Conservation (phyloP, 2,113 vertebrate species). For the Alethe diademata region DNA sequence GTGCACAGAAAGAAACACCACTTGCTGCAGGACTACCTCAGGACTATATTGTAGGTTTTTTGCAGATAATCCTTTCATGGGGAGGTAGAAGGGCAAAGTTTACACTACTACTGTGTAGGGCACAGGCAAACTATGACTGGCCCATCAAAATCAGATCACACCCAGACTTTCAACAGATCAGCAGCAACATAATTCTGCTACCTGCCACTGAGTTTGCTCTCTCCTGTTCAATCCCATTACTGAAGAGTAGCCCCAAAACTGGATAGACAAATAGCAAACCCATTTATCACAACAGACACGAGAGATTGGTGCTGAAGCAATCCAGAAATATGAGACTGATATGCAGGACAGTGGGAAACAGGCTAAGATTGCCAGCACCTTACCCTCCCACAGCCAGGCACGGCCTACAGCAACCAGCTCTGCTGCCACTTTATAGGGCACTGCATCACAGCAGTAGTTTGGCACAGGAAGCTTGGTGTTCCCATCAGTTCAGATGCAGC, state of each 20-base stretch:
- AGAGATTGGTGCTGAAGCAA: neutral
- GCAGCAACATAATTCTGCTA: neutral
- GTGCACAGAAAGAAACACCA: neutral
- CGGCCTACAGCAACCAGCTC: neutral
- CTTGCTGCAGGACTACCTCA: neutral
- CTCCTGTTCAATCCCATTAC: neutral
- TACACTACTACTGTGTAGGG: neutral
- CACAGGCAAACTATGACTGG: neutral
- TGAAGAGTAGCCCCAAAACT: neutral
- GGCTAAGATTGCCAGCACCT: neutral
- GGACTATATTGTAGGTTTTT: neutral
- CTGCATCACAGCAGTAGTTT: neutral
- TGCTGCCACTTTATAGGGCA: neutral
- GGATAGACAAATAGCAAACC: neutral
- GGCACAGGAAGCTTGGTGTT: neutral
- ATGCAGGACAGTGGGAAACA: neutral
- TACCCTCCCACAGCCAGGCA: neutral
- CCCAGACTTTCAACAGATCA: neutral
- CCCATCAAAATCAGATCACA: neutral
- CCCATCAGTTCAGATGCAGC: neutral
- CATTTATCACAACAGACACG: neutral
- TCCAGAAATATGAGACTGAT: neutral
- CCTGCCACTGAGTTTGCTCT: neutral
- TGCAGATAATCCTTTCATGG: neutral
- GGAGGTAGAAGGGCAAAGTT: neutral